phyloP scores from a whole-genome alignment of 1,140 invertebrate genomes.

The Drosophila ambigua region DNA sequence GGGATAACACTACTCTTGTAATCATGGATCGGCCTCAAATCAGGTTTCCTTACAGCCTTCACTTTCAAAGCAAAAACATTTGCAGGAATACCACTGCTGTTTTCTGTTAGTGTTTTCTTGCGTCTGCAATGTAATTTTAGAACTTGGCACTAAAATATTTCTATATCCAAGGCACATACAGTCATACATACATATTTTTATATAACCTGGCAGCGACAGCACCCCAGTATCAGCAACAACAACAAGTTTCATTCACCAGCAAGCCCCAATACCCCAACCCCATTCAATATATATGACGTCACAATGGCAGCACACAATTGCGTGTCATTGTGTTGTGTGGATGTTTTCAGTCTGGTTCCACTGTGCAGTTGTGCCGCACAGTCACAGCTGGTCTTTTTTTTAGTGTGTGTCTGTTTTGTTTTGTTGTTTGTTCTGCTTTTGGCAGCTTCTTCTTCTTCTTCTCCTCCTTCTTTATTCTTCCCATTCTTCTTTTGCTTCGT shows the following conservation, averaged over 20 bases:
- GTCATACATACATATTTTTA: not conserved
- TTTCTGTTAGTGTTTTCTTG: constrained; percentile 43
- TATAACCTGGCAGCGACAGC: constrained; percentile 22
- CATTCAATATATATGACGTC: constrained; percentile 48
- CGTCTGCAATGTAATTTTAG: constrained; percentile 68
- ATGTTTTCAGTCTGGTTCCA: constrained; percentile 51
- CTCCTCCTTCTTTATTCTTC: constrained; percentile 20
- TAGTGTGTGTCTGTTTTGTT: constrained; percentile 1
- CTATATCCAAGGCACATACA: constrained; percentile 1
- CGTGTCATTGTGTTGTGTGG: constrained; percentile 45
- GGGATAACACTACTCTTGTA: no score
- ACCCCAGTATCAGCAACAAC: constrained; percentile 39
- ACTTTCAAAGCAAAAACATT: no score
- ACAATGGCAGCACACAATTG: constrained; percentile 42
- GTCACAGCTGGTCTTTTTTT: constrained; percentile 34
- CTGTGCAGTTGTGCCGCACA: constrained; percentile 39
- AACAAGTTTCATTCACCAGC: constrained; percentile 60
- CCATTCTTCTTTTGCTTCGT: constrained; percentile 24
- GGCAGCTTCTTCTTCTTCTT: constrained; percentile 19
- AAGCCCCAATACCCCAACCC: constrained; percentile 12
- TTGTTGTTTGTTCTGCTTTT: constrained; percentile 20
- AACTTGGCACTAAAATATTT: constrained; percentile 72
- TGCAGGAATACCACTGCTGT: not conserved
- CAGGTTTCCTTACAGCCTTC: no score
- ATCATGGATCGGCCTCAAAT: no score